These are phyloP conservation scores for Carollia perspicillata DNA, from an alignment of 2,113 vertebrate species.

Conservation along the genomic window DNA sequence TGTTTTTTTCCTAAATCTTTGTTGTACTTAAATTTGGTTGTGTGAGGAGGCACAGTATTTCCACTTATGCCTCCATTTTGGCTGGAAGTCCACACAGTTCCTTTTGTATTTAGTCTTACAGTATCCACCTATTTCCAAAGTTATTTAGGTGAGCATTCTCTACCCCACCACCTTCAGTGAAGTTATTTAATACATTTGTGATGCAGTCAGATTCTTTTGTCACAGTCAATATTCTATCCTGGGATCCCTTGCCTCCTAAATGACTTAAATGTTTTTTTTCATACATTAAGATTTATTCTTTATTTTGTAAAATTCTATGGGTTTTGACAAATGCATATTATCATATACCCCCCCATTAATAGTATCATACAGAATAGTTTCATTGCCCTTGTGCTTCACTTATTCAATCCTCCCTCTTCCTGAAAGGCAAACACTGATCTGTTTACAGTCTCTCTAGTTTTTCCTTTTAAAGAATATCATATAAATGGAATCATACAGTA, in stretches of 20 bases:
- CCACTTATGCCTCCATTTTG: no score
- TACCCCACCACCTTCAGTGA: not conserved
- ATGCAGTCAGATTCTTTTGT: not conserved
- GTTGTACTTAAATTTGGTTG: no score
- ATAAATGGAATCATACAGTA: no score
- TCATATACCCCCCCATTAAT: not conserved
- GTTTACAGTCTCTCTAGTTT: not conserved
- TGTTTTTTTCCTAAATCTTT: no score
- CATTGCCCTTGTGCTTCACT: not conserved
- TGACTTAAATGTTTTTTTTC: not conserved
- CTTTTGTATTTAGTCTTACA: not conserved
- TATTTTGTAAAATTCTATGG: not conserved
- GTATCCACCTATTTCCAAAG: not conserved
- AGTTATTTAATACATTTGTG: not conserved
- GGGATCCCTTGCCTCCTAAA: not conserved
- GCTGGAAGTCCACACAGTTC: no score
- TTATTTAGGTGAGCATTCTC: not conserved
- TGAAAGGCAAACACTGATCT: not conserved
- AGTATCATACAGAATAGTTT: not conserved
- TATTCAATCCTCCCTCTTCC: not conserved
- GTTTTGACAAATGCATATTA: not conserved
- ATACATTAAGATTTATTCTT: not conserved
- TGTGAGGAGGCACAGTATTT: no score
- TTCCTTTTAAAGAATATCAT: not conserved
- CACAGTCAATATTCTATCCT: not conserved